Evolutionary conservation across 2,113 vertebrate species (phyloP).

Genomic region (Phainopepla nitens): DNA sequence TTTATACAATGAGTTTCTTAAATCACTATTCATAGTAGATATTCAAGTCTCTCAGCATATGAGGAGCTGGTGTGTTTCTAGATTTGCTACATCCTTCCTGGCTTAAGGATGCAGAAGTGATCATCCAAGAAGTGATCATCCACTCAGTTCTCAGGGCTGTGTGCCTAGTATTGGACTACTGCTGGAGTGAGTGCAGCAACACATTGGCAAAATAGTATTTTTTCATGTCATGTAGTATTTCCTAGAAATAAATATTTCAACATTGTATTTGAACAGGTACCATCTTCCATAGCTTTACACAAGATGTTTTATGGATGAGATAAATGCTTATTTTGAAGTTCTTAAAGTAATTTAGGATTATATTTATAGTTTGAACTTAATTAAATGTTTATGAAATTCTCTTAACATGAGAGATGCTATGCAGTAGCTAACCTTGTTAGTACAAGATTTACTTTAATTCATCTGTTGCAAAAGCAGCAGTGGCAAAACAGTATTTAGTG

Average conservation of each 20-base stretch:
- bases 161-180: neutral
- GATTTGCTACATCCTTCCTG: neutral
- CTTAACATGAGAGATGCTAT: neutral
- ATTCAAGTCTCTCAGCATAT: neutral
- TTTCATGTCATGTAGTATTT: neutral
- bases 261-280: neutral
- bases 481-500: neutral
- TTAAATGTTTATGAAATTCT: conserved; percentile 1
- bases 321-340: neutral
- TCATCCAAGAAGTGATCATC: neutral
- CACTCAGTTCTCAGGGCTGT: neutral
- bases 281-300: neutral
- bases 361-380: neutral
- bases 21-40: neutral
- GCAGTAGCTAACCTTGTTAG: neutral
- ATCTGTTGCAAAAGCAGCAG: neutral
- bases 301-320: neutral
- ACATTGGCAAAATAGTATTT: neutral
- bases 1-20: neutral
- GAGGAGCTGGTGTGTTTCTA: neutral
- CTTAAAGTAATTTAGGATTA: neutral
- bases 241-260: neutral
- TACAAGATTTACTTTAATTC: neutral
- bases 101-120: neutral
- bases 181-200: neutral